Base-by-base conservation (phyloP, 1,140 invertebrate genomes). In the Danaus melanippus region DNA sequence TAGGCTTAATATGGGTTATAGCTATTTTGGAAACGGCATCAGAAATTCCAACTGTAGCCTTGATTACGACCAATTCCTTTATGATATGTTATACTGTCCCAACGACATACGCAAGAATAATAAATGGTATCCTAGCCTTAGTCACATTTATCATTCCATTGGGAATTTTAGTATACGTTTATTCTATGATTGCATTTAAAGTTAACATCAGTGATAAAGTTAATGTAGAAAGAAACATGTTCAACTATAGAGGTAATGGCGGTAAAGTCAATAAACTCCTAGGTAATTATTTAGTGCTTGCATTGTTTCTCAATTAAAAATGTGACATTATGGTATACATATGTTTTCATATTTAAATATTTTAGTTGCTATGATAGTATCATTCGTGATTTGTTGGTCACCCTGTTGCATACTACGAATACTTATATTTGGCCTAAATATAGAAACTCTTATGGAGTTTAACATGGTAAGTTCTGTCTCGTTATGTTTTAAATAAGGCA, bases 321-420 rank as follows among this genome's bases (percentile, higher is more conserved):
- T 12, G 11, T 46, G 2, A 32, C 46, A 40, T 40, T 49, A 40
- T 49, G 10, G 9, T 49, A 17, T 11, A 49, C 41, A 48, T 45
- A 39, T 32, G n/a, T 32, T 45, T 8, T 15, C 7, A 56, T 45
- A 55, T 57, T 56, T 52, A 51, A 61, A 70, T 44, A 40, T 68
- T 60, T 75, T 66, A 84, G 79, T 75, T 68, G 78, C 74, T 41
- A 67, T 84, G 62, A 84, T 79, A 50, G 53, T 74, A 53, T 82
- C 81, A 7, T 84, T 84, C 60, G 53, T 84, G 42, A 59, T 76
- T 9, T 82, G 79, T 65, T 84, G 81, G 81, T 56, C 78, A 43
- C 81, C 79, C 12, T 81, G 71, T 54, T 84, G 80, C 51, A 59
- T 53, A 0, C 54, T 74, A 42, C 52, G 79, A 10, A 44, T 76